Conservation (phyloP, 1,140 invertebrate species). For the Pogonomyrmex californicus region DNA sequence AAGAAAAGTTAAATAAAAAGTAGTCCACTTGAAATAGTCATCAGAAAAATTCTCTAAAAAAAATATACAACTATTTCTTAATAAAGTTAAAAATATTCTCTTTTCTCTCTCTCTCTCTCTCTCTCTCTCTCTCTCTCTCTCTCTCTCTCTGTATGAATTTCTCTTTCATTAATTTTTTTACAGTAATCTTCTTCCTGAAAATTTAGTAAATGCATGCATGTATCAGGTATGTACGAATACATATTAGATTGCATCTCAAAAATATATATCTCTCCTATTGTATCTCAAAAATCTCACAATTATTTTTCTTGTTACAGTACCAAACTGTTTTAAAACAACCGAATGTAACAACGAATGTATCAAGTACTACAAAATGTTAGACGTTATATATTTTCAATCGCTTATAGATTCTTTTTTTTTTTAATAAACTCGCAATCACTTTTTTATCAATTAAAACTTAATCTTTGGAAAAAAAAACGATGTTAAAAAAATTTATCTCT, state of each 20-base stretch:
- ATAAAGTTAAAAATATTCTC: not conserved
- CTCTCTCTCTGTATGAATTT: too few species aligned
- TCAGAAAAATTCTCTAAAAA: not conserved
- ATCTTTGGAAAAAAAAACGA: not conserved
- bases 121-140: too few species aligned
- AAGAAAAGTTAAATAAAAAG: not conserved
- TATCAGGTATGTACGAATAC: conserved; percentile 83
- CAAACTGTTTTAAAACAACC: conserved; percentile 79
- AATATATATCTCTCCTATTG: not conserved
- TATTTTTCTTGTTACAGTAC: conserved; percentile 78
- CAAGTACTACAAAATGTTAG: conserved; percentile 49
- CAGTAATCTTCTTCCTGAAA: conserved; percentile 91
- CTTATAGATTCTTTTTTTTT: not conserved
- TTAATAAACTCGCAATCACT: not conserved
- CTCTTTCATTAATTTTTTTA: conserved; percentile 72
- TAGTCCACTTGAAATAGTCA: not conserved
- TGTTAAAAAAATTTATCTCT: not conserved
- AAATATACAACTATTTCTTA: not conserved
- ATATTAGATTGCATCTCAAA: not conserved
- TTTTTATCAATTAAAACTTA: not conserved
- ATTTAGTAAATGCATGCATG: conserved; percentile 89
- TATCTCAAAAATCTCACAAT: conserved; percentile 14
- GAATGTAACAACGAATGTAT: conserved; percentile 65
- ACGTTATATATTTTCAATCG: not conserved
- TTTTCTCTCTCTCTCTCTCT: not conserved